phyloP scores from a whole-genome alignment of 2,113 vertebrate species.

The Erpornis zantholeuca region DNA sequence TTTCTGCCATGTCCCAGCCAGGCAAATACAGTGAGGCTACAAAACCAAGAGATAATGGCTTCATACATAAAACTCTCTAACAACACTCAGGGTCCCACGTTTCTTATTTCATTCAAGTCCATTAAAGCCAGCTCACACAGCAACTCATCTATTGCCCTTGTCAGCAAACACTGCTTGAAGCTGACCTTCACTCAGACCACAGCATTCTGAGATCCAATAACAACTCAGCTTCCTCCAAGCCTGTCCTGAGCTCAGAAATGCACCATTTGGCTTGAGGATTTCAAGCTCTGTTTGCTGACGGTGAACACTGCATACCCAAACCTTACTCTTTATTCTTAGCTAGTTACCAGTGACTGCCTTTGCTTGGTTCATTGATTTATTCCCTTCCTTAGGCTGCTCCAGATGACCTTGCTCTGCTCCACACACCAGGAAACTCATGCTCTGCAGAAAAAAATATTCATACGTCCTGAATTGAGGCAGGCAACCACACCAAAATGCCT shows the following conservation, averaged over 20 bases:
- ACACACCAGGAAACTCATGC: fast-evolving
- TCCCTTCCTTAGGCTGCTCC: not conserved
- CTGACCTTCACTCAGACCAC: conserved; percentile 2
- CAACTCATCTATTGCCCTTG: not conserved
- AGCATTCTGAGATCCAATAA: not conserved
- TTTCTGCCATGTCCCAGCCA: not conserved
- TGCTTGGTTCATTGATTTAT: not conserved
- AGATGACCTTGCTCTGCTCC: not conserved
- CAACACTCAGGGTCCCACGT: not conserved
- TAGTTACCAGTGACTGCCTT: not conserved
- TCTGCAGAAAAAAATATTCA: not conserved
- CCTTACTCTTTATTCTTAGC: not conserved
- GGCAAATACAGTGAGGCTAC: not conserved
- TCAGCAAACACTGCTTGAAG: not conserved
- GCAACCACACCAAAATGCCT: not conserved
- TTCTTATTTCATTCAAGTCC: conserved; percentile 15
- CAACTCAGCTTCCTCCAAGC: not conserved
- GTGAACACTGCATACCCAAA: not conserved
- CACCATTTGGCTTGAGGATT: not conserved
- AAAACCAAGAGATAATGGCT: not conserved
- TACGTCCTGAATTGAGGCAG: not conserved
- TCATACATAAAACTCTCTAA: not conserved
- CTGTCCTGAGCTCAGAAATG: not conserved
- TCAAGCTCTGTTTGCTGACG: not conserved
- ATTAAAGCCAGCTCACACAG: not conserved